These are phyloP conservation scores for Eulemur rubriventer DNA, from an alignment of 2,797 vertebrate genomes.

Conservation along the genomic window DNA sequence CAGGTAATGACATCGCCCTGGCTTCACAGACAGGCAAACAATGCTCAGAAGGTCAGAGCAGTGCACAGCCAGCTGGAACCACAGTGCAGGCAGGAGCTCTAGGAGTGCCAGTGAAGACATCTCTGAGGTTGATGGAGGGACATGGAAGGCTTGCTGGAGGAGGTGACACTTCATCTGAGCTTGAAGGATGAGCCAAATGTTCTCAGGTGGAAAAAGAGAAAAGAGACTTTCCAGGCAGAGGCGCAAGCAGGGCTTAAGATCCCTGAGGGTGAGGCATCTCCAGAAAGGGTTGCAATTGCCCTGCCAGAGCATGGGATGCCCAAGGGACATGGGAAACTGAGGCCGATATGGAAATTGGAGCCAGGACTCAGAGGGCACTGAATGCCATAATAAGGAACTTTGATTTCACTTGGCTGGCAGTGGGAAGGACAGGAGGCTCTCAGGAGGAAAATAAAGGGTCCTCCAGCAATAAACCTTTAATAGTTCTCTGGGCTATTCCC, in stretches of 20 bases:
- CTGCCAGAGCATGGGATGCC: not conserved
- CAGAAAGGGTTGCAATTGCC: not conserved
- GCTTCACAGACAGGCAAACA: not conserved
- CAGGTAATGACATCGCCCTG: not conserved
- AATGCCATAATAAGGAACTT: not conserved
- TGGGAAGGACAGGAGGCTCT: not conserved
- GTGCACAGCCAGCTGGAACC: not conserved
- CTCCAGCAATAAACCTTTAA: not conserved
- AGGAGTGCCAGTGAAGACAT: not conserved
- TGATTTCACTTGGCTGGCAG: not conserved
- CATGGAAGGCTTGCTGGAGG: not conserved
- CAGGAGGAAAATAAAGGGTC: not conserved
- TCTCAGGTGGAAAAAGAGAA: not conserved
- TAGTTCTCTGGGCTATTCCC: not conserved
- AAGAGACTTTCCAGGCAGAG: not conserved
- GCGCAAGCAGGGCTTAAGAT: not conserved
- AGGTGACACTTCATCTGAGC: not conserved
- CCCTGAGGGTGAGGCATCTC: not conserved
- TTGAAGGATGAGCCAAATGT: not conserved
- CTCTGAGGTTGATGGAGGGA: not conserved
- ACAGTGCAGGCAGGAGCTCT: not conserved
- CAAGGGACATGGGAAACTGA: accelerated
- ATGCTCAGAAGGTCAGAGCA: not conserved
- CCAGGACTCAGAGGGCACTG: not conserved
- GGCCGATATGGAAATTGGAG: not conserved